A percentile compares a stretch with the other conserved stretches of the same genome.
Conservation (phyloP, 2,888 invertebrate genomes). For the Apoderus coryli region DNA sequence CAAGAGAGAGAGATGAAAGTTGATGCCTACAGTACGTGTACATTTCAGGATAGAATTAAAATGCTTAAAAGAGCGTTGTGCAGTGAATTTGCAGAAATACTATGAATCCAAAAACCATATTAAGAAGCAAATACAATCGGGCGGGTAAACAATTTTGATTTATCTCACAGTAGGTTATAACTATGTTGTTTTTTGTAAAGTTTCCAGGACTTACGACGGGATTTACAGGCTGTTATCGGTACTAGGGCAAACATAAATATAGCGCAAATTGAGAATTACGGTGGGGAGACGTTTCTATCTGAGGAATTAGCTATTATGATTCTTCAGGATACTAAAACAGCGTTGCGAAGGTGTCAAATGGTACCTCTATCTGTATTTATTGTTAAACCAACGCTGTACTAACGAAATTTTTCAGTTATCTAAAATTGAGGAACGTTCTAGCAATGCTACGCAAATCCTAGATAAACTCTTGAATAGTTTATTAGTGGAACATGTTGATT, state of each 20-base stretch:
- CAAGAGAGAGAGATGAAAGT: no score
- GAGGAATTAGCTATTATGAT: conserved; percentile 87
- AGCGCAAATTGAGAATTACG: conserved; percentile 89
- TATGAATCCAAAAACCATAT: conserved; percentile 90
- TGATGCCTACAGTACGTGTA: no score
- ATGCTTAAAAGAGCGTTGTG: conserved; percentile 63
- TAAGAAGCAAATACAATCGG: conserved; percentile 81
- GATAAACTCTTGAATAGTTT: conserved; percentile 75
- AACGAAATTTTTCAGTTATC: no score
- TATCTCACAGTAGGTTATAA: not conserved
- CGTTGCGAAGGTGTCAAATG: conserved; percentile 75
- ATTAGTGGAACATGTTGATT: conserved; percentile 86
- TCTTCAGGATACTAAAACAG: conserved; percentile 78
- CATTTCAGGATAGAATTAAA: conserved; percentile 53
- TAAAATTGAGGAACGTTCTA: conserved; percentile 56
- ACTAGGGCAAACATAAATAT: conserved; percentile 86
- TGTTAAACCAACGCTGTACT: no score
- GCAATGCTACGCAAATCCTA: conserved; percentile 65
- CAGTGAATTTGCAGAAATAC: conserved; percentile 63
- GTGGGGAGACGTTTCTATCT: conserved; percentile 92
- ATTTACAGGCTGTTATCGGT: conserved; percentile 86
- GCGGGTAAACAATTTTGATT: conserved; percentile 45
- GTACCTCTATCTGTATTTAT: conserved; percentile 32
- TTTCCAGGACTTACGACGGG: conserved; percentile 83
- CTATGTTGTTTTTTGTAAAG: conserved; percentile 33